Conservation (phyloP, 2,113 vertebrate genomes). For the Brachionichthys hirsutus region DNA sequence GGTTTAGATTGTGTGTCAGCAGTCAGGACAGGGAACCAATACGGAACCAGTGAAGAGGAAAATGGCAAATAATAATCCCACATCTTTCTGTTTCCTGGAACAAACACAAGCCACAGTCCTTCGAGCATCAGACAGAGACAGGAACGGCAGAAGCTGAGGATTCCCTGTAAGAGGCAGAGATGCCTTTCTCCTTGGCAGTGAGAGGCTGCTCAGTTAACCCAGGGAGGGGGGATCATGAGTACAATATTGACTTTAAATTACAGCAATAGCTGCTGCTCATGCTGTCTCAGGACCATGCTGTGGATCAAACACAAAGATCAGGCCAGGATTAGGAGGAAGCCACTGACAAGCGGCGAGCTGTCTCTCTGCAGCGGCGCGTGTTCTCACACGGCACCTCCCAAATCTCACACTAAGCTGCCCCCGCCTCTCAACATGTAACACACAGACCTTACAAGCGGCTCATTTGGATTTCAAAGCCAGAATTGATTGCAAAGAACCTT, state of each 20-base stretch:
- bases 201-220: slow-evolving; percentile 64
- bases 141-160: slow-evolving; percentile 54
- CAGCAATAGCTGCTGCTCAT: slow-evolving; percentile 78
- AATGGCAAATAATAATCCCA: slow-evolving; percentile 29
- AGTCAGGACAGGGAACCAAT: slow-evolving; percentile 13
- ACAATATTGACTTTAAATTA: slow-evolving; percentile 82
- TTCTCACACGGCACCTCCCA: slow-evolving; percentile 43
- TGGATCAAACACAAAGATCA: slow-evolving; percentile 83
- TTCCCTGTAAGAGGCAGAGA: slow-evolving; percentile 65
- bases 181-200: slow-evolving; percentile 47
- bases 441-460: slow-evolving; percentile 58
- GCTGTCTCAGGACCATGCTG: slow-evolving; percentile 75
- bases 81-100: slow-evolving; percentile 21
- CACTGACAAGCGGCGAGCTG: slow-evolving; percentile 72
- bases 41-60: slow-evolving; percentile 19
- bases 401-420: slow-evolving; percentile 69
- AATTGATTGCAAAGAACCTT: slow-evolving; percentile 67
- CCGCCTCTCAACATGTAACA: slow-evolving; percentile 51
- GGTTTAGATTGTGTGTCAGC: slow-evolving; percentile 2
- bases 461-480: slow-evolving; percentile 64
- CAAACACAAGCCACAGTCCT: slow-evolving; percentile 39
- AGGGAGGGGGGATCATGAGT: slow-evolving; percentile 77
- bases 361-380: slow-evolving; percentile 51
- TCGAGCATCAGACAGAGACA: slow-evolving; percentile 11
- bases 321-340: slow-evolving; percentile 80